These are phyloP conservation scores for Halesus radiatus DNA, from an alignment of 1,140 invertebrate species.

Conservation along the genomic window DNA sequence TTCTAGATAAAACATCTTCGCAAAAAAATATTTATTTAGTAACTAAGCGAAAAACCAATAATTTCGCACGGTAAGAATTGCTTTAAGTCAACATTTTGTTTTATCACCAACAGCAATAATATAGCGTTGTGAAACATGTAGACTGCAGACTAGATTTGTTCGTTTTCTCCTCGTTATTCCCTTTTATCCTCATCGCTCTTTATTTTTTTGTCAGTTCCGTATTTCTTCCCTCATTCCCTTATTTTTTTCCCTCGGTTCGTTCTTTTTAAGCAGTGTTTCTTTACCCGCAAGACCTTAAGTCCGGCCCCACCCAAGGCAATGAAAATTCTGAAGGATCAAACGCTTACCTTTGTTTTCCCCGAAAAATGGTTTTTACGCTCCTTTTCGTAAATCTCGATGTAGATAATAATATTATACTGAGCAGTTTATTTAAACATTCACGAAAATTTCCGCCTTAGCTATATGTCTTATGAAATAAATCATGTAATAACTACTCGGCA, in stretches of 20 bases:
- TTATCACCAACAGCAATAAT: constrained; percentile 12
- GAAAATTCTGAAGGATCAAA: constrained; percentile 38
- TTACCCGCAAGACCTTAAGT: constrained; percentile 20
- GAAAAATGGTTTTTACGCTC: constrained; percentile 24
- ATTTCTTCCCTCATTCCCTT: too few relatives aligned
- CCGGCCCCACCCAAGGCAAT: constrained; percentile 10
- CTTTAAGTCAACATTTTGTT: not conserved
- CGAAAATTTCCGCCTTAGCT: not conserved
- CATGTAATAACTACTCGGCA: too few relatives aligned
- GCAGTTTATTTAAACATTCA: constrained; percentile 8
- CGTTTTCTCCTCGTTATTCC: not conserved
- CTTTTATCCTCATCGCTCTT: not conserved
- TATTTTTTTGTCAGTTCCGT: too few relatives aligned
- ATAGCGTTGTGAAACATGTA: constrained; percentile 16
- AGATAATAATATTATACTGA: not conserved
- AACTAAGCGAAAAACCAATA: not conserved
- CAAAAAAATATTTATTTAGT: not conserved
- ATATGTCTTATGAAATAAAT: too few relatives aligned
- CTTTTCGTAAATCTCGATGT: constrained; percentile 15
- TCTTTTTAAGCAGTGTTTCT: not conserved
- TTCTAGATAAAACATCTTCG: not conserved
- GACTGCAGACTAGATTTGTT: constrained; percentile 4
- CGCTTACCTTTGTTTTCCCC: constrained; percentile 24
- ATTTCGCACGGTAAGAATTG: not conserved
- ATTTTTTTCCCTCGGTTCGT: too few relatives aligned